These are phyloP conservation scores for Pipra filicauda DNA, from an alignment of 2,113 vertebrate species.

Conservation along the genomic window DNA sequence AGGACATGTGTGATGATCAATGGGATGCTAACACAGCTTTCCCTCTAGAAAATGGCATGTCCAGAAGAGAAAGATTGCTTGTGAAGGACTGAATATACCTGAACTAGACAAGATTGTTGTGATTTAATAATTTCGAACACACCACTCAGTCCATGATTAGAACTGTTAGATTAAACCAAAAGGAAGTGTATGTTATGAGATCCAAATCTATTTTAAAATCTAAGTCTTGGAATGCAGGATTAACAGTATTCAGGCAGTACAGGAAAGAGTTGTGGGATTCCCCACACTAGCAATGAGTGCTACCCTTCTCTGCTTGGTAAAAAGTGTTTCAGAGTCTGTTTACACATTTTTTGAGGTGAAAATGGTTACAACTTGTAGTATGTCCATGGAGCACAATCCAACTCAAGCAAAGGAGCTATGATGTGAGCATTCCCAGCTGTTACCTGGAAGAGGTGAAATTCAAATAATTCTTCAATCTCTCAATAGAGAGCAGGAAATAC, in stretches of 20 bases:
- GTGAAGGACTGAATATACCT: neutral
- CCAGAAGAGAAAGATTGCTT: neutral
- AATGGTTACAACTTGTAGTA: neutral
- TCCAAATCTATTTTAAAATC: neutral
- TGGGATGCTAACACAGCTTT: neutral
- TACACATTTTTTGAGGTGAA: neutral
- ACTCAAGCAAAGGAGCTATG: neutral
- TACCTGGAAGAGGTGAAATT: neutral
- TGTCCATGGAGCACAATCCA: neutral
- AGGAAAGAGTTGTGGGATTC: neutral
- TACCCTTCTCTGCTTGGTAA: neutral
- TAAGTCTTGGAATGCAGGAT: neutral
- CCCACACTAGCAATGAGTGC: neutral
- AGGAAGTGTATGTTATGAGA: neutral
- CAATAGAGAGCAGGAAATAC: neutral
- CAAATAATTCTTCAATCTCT: neutral
- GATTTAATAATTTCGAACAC: neutral
- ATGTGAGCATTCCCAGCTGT: neutral
- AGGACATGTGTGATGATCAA: neutral
- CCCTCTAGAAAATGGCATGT: neutral
- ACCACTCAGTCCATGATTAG: neutral
- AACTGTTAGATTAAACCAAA: neutral
- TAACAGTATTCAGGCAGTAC: rapidly evolving
- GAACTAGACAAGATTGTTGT: neutral
- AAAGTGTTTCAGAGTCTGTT: neutral